Base-by-base conservation (phyloP, 1,140 invertebrate species). In the Drosophila pallidifrons region DNA sequence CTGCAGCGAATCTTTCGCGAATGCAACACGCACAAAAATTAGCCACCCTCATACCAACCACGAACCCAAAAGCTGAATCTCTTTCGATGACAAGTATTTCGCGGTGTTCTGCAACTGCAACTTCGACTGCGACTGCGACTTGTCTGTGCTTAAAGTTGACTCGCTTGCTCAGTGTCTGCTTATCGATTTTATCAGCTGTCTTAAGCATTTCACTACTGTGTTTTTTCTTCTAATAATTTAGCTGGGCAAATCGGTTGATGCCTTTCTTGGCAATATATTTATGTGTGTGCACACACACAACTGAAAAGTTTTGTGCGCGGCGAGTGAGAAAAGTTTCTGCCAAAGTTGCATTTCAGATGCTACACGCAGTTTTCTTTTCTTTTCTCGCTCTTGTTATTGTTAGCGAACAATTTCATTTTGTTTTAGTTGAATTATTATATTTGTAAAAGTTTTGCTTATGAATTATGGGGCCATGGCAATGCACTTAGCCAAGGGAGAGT, bases 381-480 rank as follows among this genome's bases (percentile, higher is more conserved):
- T 73, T 74, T 41, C 32, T 69, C 51, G 25, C 7, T 28, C 64
- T 43, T 60, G 15, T 60, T 65, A 30, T 45, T 75, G 6, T 60
- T 45, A 13, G 11, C 41, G 51, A 20, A 64, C 54, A 57, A 46
- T 71, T 76, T 51, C 15, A 51, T 68, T 77, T 80, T 70, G 78
- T 79, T 72, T 64, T 78, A 79, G 55, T 82, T 86, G 83, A 87
- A 79, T 86, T 86, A 87, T 86, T 86, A 77, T 82, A 87, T 86
- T 86, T 86, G 82, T 54, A 68, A 82, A 86, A 86, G 76, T 82
- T 86, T 76, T 82, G 69, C 79, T 86, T 88, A 88, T 86, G 83
- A 86, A 79, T 88, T 88, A 86, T 86, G 78, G 67, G 55, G 43
- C 5, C 52, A 71, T 57, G 81, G 63, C 82, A 86, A 72, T 81